Conservation (phyloP, 2,113 vertebrate genomes). For the Alces alces region DNA sequence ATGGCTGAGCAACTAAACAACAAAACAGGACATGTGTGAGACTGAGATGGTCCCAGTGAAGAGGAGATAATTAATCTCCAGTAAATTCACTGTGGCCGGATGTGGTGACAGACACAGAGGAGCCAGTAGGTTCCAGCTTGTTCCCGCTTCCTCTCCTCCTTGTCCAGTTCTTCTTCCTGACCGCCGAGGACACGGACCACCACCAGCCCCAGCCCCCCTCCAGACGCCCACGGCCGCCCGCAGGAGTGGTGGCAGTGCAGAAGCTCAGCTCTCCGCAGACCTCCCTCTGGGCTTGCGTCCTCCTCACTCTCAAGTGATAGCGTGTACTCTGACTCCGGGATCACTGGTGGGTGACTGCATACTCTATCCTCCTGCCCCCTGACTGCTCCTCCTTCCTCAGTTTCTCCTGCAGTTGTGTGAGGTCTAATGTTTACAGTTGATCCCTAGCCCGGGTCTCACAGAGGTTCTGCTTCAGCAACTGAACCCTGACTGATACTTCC, state of each 20-base stretch:
- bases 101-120: background rate
- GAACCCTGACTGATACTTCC: background rate
- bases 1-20: background rate
- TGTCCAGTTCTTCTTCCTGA: background rate
- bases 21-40: background rate
- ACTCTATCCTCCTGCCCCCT: background rate
- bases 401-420: background rate
- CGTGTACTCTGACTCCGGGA: background rate
- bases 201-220: accelerated
- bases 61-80: background rate
- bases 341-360: background rate
- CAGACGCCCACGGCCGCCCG: accelerated
- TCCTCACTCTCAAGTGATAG: no score
- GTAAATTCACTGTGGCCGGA: background rate
- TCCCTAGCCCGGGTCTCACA: background rate
- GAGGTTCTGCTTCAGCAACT: background rate
- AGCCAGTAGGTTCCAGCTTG: background rate
- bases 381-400: no score
- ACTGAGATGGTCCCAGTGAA: background rate
- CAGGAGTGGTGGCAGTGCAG: accelerated
- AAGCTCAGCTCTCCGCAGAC: background rate
- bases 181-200: accelerated
- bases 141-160: background rate
- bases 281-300: accelerated
- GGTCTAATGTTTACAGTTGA: background rate